phyloP scores from a whole-genome alignment of 2,113 vertebrate genomes.

The Oncorhynchus gorbuscha region DNA sequence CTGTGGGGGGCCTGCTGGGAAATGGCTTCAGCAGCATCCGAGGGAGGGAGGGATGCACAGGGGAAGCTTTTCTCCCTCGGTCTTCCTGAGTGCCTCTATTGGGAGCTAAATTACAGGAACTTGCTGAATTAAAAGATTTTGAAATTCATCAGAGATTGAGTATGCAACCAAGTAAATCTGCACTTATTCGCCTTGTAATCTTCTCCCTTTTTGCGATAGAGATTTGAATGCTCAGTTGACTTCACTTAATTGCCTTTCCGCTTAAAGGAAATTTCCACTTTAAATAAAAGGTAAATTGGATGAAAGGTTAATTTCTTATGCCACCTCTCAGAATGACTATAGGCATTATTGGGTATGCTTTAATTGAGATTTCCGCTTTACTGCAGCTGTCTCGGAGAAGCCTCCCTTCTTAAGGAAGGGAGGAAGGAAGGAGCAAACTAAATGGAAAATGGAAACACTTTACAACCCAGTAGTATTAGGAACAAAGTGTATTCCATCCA shows the following conservation, averaged over 20 bases:
- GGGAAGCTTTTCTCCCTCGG: constrained; percentile 57
- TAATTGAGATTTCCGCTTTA: constrained; percentile 79
- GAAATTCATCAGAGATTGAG: constrained; percentile 72
- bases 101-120: constrained; percentile 75
- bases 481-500: constrained; percentile 73
- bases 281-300: constrained; percentile 80
- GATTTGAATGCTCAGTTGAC: constrained; percentile 78
- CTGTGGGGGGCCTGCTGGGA: constrained; percentile 26
- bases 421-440: constrained; percentile 51
- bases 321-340: constrained; percentile 70
- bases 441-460: constrained; percentile 74
- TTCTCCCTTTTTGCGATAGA: constrained; percentile 70
- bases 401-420: constrained; percentile 49
- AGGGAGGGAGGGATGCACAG: constrained; percentile 41
- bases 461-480: constrained; percentile 67
- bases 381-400: constrained; percentile 64
- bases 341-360: constrained; percentile 72
- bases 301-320: constrained; percentile 74
- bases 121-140: constrained; percentile 71
- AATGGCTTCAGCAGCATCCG: constrained; percentile 22
- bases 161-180: constrained; percentile 72
- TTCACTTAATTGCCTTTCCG: constrained; percentile 80
- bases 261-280: constrained; percentile 72
- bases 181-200: constrained; percentile 71
- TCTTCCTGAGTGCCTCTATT: constrained; percentile 67